A percentile compares a stretch with the other conserved stretches of the same genome.
Conservation (phyloP, 1,140 invertebrate species). For the Lethocerus indicus region DNA sequence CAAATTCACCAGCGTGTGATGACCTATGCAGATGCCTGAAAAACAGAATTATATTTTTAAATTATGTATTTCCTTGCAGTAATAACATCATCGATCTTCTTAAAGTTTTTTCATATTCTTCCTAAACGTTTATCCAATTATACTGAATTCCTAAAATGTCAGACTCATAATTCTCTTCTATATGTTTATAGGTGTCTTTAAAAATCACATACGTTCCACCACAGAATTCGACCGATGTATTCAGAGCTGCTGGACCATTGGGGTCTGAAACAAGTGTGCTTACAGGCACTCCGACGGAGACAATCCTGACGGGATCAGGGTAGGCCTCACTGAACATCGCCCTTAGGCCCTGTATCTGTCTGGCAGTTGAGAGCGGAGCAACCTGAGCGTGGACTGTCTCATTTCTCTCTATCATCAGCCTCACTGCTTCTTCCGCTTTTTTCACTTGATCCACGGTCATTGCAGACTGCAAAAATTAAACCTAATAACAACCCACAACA, state of each 20-base stretch:
- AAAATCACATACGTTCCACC: slow-evolving; percentile 77
- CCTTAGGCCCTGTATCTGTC: slow-evolving; percentile 82
- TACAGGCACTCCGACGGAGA: slow-evolving; percentile 85
- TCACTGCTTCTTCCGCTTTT: slow-evolving; percentile 61
- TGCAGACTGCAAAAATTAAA: slow-evolving; percentile 34
- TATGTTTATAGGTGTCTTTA: too few relatives aligned
- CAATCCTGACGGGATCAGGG: slow-evolving; percentile 94
- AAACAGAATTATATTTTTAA: slow-evolving; percentile 14
- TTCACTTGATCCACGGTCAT: slow-evolving; percentile 75
- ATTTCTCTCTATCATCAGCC: slow-evolving; percentile 62
- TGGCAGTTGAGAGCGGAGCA: slow-evolving; percentile 64
- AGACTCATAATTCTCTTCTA: too few relatives aligned
- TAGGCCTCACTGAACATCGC: slow-evolving; percentile 99
- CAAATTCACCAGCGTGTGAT: slow-evolving; percentile 85
- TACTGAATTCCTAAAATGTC: not conserved
- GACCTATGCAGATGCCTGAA: slow-evolving; percentile 68
- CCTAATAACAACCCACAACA: not conserved
- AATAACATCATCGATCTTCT: not conserved
- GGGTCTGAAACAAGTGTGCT: slow-evolving; percentile 81
- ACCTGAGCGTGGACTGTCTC: slow-evolving; percentile 81
- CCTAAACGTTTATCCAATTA: not conserved
- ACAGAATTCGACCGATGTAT: slow-evolving; percentile 98
- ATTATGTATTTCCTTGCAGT: not conserved
- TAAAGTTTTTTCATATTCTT: not conserved
- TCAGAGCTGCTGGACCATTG: slow-evolving; percentile 47